phyloP scores from a whole-genome alignment of 2,113 vertebrate genomes.

The Cynoglossus semilaevis region DNA sequence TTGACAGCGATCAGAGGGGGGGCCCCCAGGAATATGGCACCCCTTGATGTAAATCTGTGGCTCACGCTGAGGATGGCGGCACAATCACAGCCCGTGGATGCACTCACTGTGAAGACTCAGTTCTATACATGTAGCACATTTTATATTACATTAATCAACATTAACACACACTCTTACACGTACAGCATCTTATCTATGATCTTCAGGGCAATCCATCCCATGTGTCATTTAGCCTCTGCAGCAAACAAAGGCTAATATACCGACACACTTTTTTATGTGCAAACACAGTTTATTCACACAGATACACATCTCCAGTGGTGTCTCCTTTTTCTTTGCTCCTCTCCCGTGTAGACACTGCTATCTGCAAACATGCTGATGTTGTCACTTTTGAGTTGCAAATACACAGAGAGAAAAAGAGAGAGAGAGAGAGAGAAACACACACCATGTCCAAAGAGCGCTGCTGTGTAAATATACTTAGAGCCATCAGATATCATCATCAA shows the following conservation, averaged over 20 bases:
- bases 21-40: slow-evolving; percentile 5
- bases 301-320: slow-evolving; percentile 18
- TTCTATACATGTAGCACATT: not conserved
- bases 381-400: slow-evolving; percentile 26
- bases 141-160: not conserved
- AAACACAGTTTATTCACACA: slow-evolving; percentile 1
- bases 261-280: not conserved
- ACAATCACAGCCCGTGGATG: not conserved
- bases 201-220: not conserved
- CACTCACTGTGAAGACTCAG: not conserved
- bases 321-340: not conserved
- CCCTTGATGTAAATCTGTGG: slow-evolving; percentile 16
- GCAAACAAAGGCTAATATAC: slow-evolving; percentile 5
- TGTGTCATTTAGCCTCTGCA: not conserved
- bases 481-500: slow-evolving; percentile 60
- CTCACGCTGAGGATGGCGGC: slow-evolving; percentile 9
- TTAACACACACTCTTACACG: slow-evolving; percentile 4
- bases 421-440: not conserved
- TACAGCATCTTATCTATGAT: slow-evolving; percentile 9
- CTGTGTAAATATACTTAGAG: slow-evolving; percentile 55
- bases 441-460: slow-evolving; percentile 36
- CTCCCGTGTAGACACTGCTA: slow-evolving; percentile 3
- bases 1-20: slow-evolving; percentile 1
- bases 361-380: slow-evolving; percentile 58
- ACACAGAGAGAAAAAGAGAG: not conserved